Evolutionary conservation across 2,888 invertebrate genomes (phyloP), one percentile per base, ranked within the genome.

Genomic region (Melitaea athalia): DNA sequence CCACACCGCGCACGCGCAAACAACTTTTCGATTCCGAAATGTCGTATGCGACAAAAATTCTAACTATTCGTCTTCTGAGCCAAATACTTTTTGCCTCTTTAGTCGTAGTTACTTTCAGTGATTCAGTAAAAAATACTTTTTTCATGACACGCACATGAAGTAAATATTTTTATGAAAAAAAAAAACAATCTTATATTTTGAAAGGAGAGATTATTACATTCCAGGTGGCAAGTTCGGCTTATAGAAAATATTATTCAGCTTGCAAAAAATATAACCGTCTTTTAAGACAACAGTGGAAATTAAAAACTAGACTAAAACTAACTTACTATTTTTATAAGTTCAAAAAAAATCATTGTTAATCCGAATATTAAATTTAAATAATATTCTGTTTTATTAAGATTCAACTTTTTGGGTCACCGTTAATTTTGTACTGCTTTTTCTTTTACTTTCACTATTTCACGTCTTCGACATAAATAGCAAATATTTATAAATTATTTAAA

Each of bases 1-100:
- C 76, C 80, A 80, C 74, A 82, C 75, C 83, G 91, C 92, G 91
- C 92, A 90, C 84, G 92, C 92, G 92, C 90, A 79, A 81, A 82
- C 74, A 64, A 64, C 73, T 43, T 64, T 72, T 63, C 78, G 76
- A 61, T 74, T 74, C 65, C 80, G 64, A 83, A 89, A 87, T 72
- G 89, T 71, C 83, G 59, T 83, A 90, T 77, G 76, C 78, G 69
- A 67, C 73, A 67, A 85, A 77, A 83, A 91, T 92, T 85, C 82
- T 77, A 88, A 86, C 83, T 85, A 92, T 91, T 84, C 79, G 81
- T 78, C 74, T 74, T 81, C 76, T 73, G 85, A 86, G 92, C 91
- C 91, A 92, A 91, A 86, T 69, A 68, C 68, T 71, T 69, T 73
- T 68, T 69, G 68, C 62, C 75, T 75, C 75, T 77, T 80, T 83